A percentile compares a stretch with the other conserved stretches of the same genome.
Evolutionary conservation across 1,140 invertebrate species (phyloP).

Genomic region (Micrasema longulum): DNA sequence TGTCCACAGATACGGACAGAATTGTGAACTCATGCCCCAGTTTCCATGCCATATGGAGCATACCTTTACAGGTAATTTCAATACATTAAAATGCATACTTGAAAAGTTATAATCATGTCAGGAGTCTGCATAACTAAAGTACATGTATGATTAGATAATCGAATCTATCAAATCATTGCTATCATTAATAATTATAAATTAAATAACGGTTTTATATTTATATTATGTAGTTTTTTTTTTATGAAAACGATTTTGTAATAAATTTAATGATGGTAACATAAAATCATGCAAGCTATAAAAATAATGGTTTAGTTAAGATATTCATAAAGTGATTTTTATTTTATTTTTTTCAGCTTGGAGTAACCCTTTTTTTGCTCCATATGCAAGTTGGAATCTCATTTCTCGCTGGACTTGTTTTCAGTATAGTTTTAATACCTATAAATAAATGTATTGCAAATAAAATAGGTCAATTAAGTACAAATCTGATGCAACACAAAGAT

Average conservation of each 20-base stretch:
- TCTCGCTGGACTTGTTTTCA: constrained; percentile 89
- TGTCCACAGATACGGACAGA: constrained; percentile 95
- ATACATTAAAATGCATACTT: not conserved
- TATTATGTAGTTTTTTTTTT: too few species aligned
- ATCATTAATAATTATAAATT: too few species aligned
- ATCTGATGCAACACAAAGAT: constrained; percentile 95
- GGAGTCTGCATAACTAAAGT: too few species aligned
- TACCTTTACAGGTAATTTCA: constrained; percentile 83
- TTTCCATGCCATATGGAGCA: constrained; percentile 97
- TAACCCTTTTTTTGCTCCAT: constrained; percentile 87
- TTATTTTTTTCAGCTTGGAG: constrained; percentile 74
- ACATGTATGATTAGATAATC: too few species aligned
- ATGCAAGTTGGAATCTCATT: constrained; percentile 92
- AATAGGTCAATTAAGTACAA: constrained; percentile 87
- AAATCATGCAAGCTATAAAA: too few species aligned
- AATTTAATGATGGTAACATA: too few species aligned
- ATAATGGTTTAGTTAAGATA: too few species aligned
- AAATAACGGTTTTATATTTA: too few species aligned
- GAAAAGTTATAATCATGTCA: too few species aligned
- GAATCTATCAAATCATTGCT: too few species aligned
- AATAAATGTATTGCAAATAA: constrained; percentile 91
- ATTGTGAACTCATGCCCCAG: constrained; percentile 96
- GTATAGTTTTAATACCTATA: constrained; percentile 92
- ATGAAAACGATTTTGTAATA: too few species aligned
- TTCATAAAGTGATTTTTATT: too few species aligned